Base-by-base conservation (phyloP, 2,888 invertebrate species). In the Athalia circularis region DNA sequence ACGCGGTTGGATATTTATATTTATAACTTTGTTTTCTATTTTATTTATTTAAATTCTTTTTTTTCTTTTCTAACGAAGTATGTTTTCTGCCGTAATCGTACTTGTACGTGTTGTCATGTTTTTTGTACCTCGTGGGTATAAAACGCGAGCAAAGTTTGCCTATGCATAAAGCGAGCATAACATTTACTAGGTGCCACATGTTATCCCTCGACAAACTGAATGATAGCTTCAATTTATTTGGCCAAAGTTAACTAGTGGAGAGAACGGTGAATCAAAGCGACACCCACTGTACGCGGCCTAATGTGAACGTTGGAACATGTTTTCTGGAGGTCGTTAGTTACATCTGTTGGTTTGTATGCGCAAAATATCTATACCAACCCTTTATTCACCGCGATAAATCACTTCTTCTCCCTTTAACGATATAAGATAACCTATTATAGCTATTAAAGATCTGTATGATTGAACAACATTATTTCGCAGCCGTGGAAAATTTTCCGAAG, bases 301-400 rank as follows among this genome's bases (percentile, higher is more conserved):
- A 59, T 13, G 59, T 45, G 57, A 70, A 47, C 47, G n/a, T 59
- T 59, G 47, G 59, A 15, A 45, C 59, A 59, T 72, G 59, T 72
- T 72, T 72, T 72, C 72, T 15, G 72, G 11, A 3, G 59, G 72
- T 72, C 72, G 57, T 72, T 72, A 59, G 15, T 57, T 59, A 72
- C 59, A 72, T 72, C 59, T 72, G 72, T 68, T 57, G 9, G 47
- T 59, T 47, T 59, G 11, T 62, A 13, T 59, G 13, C 45, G 47
- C 8, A 72, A 72, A 59, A 72, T 57, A 59, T 59, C 8, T 13
- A 6, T 11, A 57, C 7, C 68, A 11, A 50, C 15, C 29, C 13
- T 15, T 68, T 54, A 54, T 29, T 68, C 54, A 68, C 11, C 29
- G 54, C 68, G 29, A 54, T 68, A 68, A 68, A 68, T 68, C 13